phyloP scores from a whole-genome alignment of 1,140 invertebrate species.

The Philotrypesis tridentata region DNA sequence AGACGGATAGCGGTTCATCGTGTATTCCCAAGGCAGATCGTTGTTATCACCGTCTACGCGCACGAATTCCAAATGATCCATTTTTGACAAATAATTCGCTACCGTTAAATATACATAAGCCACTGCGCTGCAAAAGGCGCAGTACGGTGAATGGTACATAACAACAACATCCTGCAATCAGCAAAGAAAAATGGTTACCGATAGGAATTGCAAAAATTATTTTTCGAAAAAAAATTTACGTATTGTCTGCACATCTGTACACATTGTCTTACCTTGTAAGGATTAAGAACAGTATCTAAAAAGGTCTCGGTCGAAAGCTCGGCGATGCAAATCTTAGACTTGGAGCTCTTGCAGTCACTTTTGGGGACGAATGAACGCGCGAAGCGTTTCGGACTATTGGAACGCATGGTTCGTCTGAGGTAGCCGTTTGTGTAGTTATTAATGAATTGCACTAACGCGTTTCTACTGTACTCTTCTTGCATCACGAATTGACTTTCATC shows the following conservation, averaged over 20 bases:
- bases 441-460: conserved; percentile 78
- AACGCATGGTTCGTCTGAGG: conserved; percentile 74
- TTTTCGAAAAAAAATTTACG: conserved; percentile 48
- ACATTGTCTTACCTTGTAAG: conserved; percentile 57
- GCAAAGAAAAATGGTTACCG: no score
- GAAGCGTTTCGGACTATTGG: conserved; percentile 59
- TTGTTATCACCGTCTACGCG: conserved; percentile 87
- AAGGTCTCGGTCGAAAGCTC: conserved; percentile 77
- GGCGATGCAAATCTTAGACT: conserved; percentile 69
- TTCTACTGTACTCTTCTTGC: conserved; percentile 75
- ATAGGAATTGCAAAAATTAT: conserved; percentile 58
- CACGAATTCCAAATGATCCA: conserved; percentile 77
- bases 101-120: conserved; percentile 79
- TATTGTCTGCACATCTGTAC: conserved; percentile 1
- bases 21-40: conserved; percentile 88
- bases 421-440: conserved; percentile 77
- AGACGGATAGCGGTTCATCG: conserved; percentile 82
- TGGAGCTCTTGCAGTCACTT: conserved; percentile 53
- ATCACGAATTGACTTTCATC: conserved; percentile 81
- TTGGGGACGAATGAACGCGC: conserved; percentile 57
- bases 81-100: conserved; percentile 77
- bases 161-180: conserved; percentile 79
- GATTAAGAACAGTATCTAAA: conserved; percentile 70
- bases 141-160: conserved; percentile 81
- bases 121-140: conserved; percentile 82